Base-by-base conservation (phyloP, 53 echinoderm and acorn worm genomes). In the Paracentrotus lividus region DNA sequence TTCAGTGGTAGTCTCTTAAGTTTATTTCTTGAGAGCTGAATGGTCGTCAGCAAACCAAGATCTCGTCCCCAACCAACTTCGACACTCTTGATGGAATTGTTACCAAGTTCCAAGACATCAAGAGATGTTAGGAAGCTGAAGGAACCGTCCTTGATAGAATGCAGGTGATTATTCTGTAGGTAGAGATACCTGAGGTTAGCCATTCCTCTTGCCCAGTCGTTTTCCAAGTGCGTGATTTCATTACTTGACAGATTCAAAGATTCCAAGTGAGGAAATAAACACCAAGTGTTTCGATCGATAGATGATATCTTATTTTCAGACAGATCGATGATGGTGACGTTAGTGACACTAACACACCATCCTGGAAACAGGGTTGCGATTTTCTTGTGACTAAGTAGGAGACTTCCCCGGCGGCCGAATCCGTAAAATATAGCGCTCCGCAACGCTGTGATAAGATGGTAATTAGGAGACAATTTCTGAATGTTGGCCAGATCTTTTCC, bases 111-210 rank as follows among this genome's bases (percentile, higher is more conserved):
- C 36, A 72, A 20, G 21, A 9, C 36, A 14, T 32, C 18, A 32
- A 72, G 72, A 1, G 72, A 36, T 72, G 72, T 38, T 16, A 72
- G 72, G 40, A 72, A 72, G 40, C 72, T 72, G 72, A 72, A 72
- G 2, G 72, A 72, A 2, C 5, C 72, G 18, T 40, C 20, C 16
- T 40, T 40, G 18, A 72, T 38, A 38, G 40, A 18, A 38, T 72
- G 32, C 2, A 72, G 72, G 12, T 72, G 3, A 21, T 72, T 72
- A 72, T 72, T 72, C 15, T 72, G 38, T 20, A 72, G 72, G 40
- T 72, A 32, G 18, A 72, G 72, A 72, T 72, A 72, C 40, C 5
- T 21, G 16, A 72, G 72, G 20, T 40, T 15, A 40, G 21, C 18
- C 72, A 72, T 72, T 6, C 72, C 72, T 21, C 20, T 21, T 1